Evolutionary conservation across 2,888 invertebrate genomes (phyloP).

Genomic region (Deilephila elpenor): DNA sequence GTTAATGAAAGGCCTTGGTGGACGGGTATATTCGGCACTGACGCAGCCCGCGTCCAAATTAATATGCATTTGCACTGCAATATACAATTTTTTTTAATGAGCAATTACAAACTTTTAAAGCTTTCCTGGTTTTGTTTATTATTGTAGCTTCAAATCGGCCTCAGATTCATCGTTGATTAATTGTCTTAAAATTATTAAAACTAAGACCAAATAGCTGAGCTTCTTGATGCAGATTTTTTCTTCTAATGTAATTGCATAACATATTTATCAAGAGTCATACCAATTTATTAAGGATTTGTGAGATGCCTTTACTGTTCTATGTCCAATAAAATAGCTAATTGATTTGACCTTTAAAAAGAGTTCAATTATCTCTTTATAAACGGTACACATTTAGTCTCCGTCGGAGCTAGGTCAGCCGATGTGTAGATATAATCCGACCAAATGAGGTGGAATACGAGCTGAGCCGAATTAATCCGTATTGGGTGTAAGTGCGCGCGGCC

Average conservation of each 20-base stretch:
- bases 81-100: neutral
- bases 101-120: neutral
- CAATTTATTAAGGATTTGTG: too few species aligned
- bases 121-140: neutral
- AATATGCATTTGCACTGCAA: neutral
- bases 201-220: too few species aligned
- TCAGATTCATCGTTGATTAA: too few species aligned
- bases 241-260: too few species aligned
- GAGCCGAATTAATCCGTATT: slow-evolving; percentile 19
- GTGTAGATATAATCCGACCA: slow-evolving; percentile 17
- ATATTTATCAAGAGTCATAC: too few species aligned
- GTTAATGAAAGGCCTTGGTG: neutral
- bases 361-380: neutral
- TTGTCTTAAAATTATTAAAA: too few species aligned
- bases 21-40: slow-evolving; percentile 5
- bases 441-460: slow-evolving; percentile 20
- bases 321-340: too few species aligned
- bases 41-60: neutral
- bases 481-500: slow-evolving; percentile 6
- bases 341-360: neutral
- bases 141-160: too few species aligned
- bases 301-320: too few species aligned
- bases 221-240: too few species aligned
- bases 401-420: slow-evolving; percentile 4
- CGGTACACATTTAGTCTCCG: neutral